A percentile compares a stretch with the other conserved stretches of the same genome.
Conservation (phyloP, 2,888 invertebrate species). For the Scelioninae gen. 2 region DNA sequence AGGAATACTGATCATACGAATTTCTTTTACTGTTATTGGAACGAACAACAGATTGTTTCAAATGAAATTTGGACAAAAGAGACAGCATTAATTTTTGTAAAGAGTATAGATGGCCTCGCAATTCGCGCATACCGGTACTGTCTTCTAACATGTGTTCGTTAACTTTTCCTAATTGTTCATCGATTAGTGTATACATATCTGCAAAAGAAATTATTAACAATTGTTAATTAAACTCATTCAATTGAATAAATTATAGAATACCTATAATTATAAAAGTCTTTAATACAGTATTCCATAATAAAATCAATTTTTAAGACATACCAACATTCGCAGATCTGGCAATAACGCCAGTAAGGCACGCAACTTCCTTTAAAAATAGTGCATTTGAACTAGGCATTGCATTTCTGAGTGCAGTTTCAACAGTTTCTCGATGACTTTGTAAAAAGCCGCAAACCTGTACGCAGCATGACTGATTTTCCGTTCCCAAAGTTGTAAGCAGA, state of each 20-base stretch:
- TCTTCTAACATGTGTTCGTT: conserved; percentile 65
- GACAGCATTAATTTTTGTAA: conserved; percentile 86
- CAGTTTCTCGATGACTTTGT: conserved; percentile 87
- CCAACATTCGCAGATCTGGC: conserved; percentile 81
- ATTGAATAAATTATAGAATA: too few relatives aligned
- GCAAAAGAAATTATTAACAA: too few relatives aligned
- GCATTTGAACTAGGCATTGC: conserved; percentile 81
- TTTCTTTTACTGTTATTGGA: conserved; percentile 62
- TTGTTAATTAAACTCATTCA: too few relatives aligned
- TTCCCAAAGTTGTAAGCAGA: conserved; percentile 87
- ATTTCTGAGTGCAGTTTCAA: conserved; percentile 86
- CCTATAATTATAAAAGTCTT: too few relatives aligned
- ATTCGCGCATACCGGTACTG: conserved; percentile 71
- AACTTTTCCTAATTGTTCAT: conserved; percentile 68
- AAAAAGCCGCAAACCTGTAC: conserved; percentile 88
- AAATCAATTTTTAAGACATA: too few relatives aligned
- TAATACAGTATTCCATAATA: too few relatives aligned
- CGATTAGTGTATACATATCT: conserved; percentile 73
- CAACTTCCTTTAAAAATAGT: conserved; percentile 84
- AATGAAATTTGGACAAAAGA: conserved; percentile 83
- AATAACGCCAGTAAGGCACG: conserved; percentile 85
- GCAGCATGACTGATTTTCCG: conserved; percentile 88
- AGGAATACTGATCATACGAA: conserved; percentile 67
- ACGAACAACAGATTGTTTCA: conserved; percentile 65
- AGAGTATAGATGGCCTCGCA: conserved; percentile 80